Evolutionary conservation across 1,140 invertebrate genomes (phyloP).

Genomic region (Lutraria rhynchaena): DNA sequence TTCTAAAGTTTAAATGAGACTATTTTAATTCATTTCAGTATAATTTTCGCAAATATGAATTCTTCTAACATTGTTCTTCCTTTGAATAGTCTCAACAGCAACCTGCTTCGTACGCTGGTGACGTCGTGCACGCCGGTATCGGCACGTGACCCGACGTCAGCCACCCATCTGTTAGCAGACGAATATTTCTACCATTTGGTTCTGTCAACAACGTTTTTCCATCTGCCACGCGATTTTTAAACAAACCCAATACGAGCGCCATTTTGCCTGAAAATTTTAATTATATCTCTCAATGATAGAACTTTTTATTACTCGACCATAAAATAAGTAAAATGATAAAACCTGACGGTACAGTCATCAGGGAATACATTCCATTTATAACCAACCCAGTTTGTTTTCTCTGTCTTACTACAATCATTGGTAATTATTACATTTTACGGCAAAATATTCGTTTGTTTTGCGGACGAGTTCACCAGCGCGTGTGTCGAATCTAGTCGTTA

Average conservation of each 20-base stretch:
- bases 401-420: neutral
- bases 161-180: conserved; percentile 60
- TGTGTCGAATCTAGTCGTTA: conserved; percentile 1
- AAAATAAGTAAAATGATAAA: conserved; percentile 33
- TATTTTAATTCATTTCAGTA: conserved; percentile 54
- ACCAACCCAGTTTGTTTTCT: conserved; percentile 12
- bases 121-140: conserved; percentile 21
- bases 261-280: conserved; percentile 22
- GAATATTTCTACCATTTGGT: conserved; percentile 26
- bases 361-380: conserved; percentile 28
- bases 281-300: neutral
- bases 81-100: conserved; percentile 36
- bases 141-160: conserved; percentile 54
- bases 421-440: conserved; percentile 33
- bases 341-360: neutral
- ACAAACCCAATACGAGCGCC: neutral
- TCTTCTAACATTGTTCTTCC: conserved; percentile 1
- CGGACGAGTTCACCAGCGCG: neutral
- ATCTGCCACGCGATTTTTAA: conserved; percentile 52
- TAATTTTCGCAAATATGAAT: conserved; percentile 53
- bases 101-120: neutral
- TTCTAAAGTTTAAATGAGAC: conserved; percentile 60
- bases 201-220: conserved; percentile 40
- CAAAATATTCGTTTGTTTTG: conserved; percentile 26
- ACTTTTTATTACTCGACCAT: conserved; percentile 3